Evolutionary conservation across 2,113 vertebrate species (phyloP), one percentile per base, ranked within the genome.

Genomic region (Megaceryle torquata): DNA sequence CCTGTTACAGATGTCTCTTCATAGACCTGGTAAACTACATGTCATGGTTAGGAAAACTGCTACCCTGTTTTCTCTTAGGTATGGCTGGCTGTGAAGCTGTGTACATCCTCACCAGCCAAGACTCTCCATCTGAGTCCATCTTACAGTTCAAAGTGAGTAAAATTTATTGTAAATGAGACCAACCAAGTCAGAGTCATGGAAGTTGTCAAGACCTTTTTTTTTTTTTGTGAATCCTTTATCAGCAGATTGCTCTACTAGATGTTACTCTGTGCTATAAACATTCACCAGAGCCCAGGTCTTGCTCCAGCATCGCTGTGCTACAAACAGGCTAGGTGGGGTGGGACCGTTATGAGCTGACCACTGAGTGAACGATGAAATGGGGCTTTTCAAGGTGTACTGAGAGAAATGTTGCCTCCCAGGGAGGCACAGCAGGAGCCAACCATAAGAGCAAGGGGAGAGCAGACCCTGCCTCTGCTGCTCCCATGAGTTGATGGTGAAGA

Each of bases 331-430:
- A 69, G 37, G 15, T 17, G 17, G 60, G 43, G 8, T 16, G 59
- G 39, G 19, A 33, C 11, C 71, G 37, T 2, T 31, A 15, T 28
- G 37, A 67, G 67, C 20, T 35, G 51, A 26, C 22, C 35, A 44
- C 0, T 0, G 4, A 35, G n/a, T 14, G 28, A 37, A 21, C 7
- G 51, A 3, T 53, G 46, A 26, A 61, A 33, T 2, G 21, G 41
- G 15, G 50, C 22, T 65, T 9, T 35, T 39, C 3, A 2, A 61
- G 60, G 48, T 4, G 13, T 14, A 5, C 53, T 26, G 50, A 46
- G 33, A 15, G 46, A 74, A 72, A 5, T 2, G 0, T n/a, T 29
- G 15, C 9, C 39, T 75, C 9, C 25, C 2, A 6, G 33, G 68
- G 13, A 78, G n/a, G 74, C 46, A 7, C 46, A 15, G 1, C 0